phyloP scores from a whole-genome alignment of 2,888 invertebrate species.

The Netelia inedita region DNA sequence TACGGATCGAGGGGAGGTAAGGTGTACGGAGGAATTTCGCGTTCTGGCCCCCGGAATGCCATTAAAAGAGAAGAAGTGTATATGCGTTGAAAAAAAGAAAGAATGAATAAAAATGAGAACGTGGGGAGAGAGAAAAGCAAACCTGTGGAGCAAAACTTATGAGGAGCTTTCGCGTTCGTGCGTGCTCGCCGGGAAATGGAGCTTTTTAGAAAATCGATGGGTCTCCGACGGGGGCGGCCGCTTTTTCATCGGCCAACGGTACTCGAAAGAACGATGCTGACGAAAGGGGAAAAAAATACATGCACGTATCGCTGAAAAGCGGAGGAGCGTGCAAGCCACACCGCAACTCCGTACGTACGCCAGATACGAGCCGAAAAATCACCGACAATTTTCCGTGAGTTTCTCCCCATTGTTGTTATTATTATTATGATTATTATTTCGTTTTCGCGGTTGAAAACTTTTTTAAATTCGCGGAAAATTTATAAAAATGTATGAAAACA shows the following conservation, averaged over 20 bases:
- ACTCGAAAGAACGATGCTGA: constrained; percentile 54
- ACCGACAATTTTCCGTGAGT: neutral
- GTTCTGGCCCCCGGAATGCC: constrained; percentile 46
- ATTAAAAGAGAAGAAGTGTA: constrained; percentile 37
- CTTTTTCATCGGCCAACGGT: constrained; percentile 52
- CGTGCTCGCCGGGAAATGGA: constrained; percentile 65
- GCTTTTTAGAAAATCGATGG: constrained; percentile 69
- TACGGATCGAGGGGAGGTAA: constrained; percentile 9
- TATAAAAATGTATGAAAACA: too few species aligned
- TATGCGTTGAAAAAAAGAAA: constrained; percentile 36
- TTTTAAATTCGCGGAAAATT: too few species aligned
- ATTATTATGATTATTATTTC: neutral
- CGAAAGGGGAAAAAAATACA: constrained; percentile 25
- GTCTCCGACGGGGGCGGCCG: constrained; percentile 60
- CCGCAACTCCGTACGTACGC: neutral
- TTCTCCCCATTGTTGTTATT: neutral
- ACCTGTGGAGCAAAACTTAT: constrained; percentile 69
- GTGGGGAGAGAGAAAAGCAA: constrained; percentile 60
- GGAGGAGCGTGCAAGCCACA: neutral
- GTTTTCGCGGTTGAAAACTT: neutral
- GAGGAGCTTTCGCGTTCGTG: constrained; percentile 63
- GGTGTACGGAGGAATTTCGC: constrained; percentile 46
- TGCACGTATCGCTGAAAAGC: constrained; percentile 26
- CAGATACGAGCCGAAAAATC: neutral
- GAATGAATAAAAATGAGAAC: constrained; percentile 62